Conservation (phyloP, 2,888 invertebrate species). For the Baronia brevicornis region DNA sequence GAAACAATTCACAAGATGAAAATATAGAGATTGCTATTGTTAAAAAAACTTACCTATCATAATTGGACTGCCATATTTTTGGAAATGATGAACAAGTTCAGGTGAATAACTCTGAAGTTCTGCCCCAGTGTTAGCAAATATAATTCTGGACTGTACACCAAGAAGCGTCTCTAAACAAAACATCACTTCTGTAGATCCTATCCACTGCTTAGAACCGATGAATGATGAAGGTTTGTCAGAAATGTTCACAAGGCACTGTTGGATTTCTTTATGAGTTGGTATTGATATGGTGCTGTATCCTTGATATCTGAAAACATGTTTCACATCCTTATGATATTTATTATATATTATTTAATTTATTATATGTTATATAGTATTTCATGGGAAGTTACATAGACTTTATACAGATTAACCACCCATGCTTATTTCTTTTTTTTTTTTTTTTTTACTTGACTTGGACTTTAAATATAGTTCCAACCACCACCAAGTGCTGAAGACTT, state of each 20-base stretch:
- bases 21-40: no score
- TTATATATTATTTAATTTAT: no score
- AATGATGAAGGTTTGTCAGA: conserved; percentile 94
- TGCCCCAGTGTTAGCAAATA: conserved; percentile 89
- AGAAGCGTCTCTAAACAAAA: conserved; percentile 91
- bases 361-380: no score
- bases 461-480: no score
- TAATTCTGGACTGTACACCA: conserved; percentile 85
- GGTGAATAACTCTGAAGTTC: conserved; percentile 87
- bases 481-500: no score
- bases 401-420: no score
- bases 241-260: conserved; percentile 94
- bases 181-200: conserved; percentile 97
- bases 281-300: conserved; percentile 85
- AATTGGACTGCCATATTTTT: conserved; percentile 93
- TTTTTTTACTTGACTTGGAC: no score
- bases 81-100: conserved; percentile 92
- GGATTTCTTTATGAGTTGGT: conserved; percentile 91
- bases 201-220: conserved; percentile 95
- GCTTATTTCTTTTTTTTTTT: no score
- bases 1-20: background rate
- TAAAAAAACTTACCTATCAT: conserved; percentile 89
- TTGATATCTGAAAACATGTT: conserved; percentile 80
- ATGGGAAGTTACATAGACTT: no score
- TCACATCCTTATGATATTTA: no score